Evolutionary conservation across 1,140 invertebrate genomes (phyloP).

Genomic region (Cotesia vestalis): DNA sequence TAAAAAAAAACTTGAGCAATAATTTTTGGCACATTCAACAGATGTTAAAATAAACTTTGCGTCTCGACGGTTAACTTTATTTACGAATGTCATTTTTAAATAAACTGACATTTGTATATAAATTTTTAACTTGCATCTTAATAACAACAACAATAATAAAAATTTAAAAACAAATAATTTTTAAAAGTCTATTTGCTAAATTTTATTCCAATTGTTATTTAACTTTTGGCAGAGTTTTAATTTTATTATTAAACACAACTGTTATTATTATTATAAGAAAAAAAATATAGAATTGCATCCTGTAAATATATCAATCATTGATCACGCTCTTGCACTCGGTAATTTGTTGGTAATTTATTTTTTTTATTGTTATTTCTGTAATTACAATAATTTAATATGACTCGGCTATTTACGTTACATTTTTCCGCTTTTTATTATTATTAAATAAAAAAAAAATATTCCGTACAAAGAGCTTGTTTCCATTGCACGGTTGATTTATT

Average conservation of each 20-base stretch:
- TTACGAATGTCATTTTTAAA: conserved; percentile 23
- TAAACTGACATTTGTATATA: conserved; percentile 1
- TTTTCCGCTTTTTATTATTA: no score
- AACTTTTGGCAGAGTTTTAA: no score
- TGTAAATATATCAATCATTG: neutral
- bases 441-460: no score
- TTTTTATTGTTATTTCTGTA: no score
- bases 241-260: no score
- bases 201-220: no score
- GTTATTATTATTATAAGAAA: neutral
- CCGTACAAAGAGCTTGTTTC: no score
- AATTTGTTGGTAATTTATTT: conserved; percentile 4
- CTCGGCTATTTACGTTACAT: no score
- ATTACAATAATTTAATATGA: no score
- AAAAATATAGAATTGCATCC: neutral
- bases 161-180: no score
- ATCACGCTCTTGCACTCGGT: conserved; percentile 12
- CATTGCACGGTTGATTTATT: no score
- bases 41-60: conserved; percentile 29
- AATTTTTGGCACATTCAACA: conserved; percentile 40
- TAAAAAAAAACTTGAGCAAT: conserved; percentile 24
- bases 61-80: conserved; percentile 28
- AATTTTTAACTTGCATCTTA: neutral
- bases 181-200: no score
- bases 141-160: neutral